Evolutionary conservation across 2,888 invertebrate species (phyloP), one percentile per base, ranked within the genome.

Genomic region (Chrysolina oricalcia): DNA sequence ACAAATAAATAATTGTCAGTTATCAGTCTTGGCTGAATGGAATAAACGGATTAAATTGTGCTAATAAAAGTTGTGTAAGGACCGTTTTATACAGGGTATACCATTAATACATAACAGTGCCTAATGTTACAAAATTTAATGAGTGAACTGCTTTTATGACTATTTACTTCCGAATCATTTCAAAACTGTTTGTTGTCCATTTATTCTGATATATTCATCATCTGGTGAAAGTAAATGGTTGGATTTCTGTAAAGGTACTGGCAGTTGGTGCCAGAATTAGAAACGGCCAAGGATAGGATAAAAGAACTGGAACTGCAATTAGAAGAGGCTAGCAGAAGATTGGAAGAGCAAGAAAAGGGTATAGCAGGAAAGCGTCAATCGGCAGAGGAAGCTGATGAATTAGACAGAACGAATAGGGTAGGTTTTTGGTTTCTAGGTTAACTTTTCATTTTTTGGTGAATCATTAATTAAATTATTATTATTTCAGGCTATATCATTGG

Each of bases 221-320:
- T 35, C 8, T 35, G 6, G 35, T 35, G 35, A 35, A 35, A 35
- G 6, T 35, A 8, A 35, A 27, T 8, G 8, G 59, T 62, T 27
- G 15, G 0, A 2, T 50, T 67, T 48, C n/a, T 67, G 10, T 15
- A 1, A 56, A 87, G 95, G 69, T 96, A 95, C 87, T 94, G 94
- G 90, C 94, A 95, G 85, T 88, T 95, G 79, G 90, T 94, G 85
- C 92, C 95, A 63, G 93, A 94, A 87, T 92, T 93, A 87, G 93
- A 95, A 88, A 91, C 87, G 56, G 95, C 95, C 5, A 94, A 94
- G 86, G 93, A 93, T 76, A 90, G 91, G 81, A 93, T 94, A 70
- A 92, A 92, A 80, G 91, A 93, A 81, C 88, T 96, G 79, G 95
- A 96, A 87, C 91, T 91, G 74, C 93, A 95, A 84, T 87, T 95